Evolutionary conservation across 1,140 invertebrate species (phyloP).

Genomic region (Coenobita brevimanus): DNA sequence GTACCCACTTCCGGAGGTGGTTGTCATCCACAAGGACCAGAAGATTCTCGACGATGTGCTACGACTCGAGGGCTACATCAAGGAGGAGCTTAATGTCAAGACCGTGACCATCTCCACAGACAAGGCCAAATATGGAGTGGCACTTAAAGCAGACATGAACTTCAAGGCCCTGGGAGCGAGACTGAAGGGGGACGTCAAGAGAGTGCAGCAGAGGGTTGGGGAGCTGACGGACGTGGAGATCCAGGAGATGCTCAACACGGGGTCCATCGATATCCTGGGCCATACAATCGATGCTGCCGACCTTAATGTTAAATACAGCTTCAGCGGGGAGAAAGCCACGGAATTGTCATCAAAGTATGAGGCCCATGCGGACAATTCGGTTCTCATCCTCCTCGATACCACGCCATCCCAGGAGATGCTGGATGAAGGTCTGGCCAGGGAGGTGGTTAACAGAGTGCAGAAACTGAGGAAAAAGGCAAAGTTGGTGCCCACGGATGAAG

Average conservation of each 20-base stretch:
- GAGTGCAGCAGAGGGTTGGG: conserved; percentile 84
- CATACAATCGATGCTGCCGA: conserved; percentile 87
- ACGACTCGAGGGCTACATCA: conserved; percentile 88
- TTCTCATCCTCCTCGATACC: conserved; percentile 81
- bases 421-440: conserved; percentile 93
- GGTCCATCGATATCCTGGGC: conserved; percentile 83
- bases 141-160: conserved; percentile 94
- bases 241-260: conserved; percentile 83
- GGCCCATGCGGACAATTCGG: conserved; percentile 91
- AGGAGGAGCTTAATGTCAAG: conserved; percentile 95
- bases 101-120: conserved; percentile 91
- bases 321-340: conserved; percentile 77
- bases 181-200: conserved; percentile 92
- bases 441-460: conserved; percentile 97
- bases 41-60: conserved; percentile 87
- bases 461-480: conserved; percentile 97
- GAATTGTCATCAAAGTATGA: conserved; percentile 84
- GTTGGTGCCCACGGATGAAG: conserved; percentile 92
- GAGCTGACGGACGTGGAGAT: conserved; percentile 86
- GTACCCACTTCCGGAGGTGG: conserved; percentile 96
- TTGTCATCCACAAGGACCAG: conserved; percentile 92
- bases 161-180: conserved; percentile 90
- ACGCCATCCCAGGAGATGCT: conserved; percentile 88
- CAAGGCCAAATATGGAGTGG: conserved; percentile 94
- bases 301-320: conserved; percentile 88